phyloP scores from a whole-genome alignment of 2,113 vertebrate species.

The Motacilla tschutschensis region DNA sequence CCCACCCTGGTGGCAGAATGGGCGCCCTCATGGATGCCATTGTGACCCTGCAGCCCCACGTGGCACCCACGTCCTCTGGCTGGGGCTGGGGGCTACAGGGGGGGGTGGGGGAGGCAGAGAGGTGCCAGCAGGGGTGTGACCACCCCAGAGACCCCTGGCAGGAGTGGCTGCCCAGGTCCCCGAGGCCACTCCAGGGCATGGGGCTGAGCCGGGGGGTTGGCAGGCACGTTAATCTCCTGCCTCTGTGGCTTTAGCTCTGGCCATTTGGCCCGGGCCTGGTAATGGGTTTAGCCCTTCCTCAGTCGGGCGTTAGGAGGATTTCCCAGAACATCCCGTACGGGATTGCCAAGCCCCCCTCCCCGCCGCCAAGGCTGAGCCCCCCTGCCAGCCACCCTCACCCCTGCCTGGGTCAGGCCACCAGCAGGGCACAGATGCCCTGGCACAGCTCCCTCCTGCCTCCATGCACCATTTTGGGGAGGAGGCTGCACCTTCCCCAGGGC shows the following conservation, averaged over 20 bases:
- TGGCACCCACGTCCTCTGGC: not conserved
- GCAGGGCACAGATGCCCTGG: not conserved
- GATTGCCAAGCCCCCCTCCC: slow-evolving; percentile 10
- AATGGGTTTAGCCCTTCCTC: slow-evolving; percentile 60
- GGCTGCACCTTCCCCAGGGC: rapidly evolving
- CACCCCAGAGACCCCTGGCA: not conserved
- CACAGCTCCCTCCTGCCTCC: not conserved
- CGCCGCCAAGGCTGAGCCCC: not conserved
- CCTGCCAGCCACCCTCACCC: rapidly evolving
- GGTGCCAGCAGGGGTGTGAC: not conserved
- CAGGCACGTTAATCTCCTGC: not conserved
- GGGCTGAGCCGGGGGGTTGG: rapidly evolving
- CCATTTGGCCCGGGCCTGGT: not conserved
- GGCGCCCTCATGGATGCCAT: not conserved
- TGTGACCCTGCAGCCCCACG: not conserved
- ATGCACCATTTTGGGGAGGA: not conserved
- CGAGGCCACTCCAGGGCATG: rapidly evolving
- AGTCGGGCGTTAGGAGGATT: slow-evolving; percentile 53
- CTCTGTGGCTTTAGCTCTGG: not conserved
- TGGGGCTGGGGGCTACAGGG: too few relatives aligned
- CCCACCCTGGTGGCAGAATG: not conserved
- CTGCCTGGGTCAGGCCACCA: not conserved
- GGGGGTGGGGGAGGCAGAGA: not conserved
- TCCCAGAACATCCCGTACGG: slow-evolving; percentile 60
- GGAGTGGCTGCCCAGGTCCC: rapidly evolving